These are phyloP conservation scores for Apantesis nais DNA, from an alignment of 2,888 invertebrate species.

Conservation along the genomic window DNA sequence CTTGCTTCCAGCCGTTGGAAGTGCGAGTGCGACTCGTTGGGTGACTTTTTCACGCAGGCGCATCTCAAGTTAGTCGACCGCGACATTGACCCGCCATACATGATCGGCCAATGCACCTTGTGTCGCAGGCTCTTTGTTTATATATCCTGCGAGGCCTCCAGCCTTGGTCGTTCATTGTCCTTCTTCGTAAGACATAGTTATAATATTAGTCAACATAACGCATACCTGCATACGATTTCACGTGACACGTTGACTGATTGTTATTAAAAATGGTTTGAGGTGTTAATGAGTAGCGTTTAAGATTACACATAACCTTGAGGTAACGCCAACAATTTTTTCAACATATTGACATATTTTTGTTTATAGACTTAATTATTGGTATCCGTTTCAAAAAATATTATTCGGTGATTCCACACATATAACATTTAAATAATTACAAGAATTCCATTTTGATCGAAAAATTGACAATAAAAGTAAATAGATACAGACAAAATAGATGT, in stretches of 20 bases:
- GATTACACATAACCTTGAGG: slow-evolving; percentile 40
- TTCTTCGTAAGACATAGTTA: slow-evolving; percentile 38
- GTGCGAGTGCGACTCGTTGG: slow-evolving; percentile 63
- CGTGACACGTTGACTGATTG: slow-evolving; percentile 28
- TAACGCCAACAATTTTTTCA: slow-evolving; percentile 39
- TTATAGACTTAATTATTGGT: background rate
- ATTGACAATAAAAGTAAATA: background rate
- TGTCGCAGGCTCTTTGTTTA: slow-evolving; percentile 85
- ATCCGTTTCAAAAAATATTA: background rate
- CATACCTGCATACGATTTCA: slow-evolving; percentile 34
- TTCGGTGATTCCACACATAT: background rate
- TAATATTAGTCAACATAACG: slow-evolving; percentile 31
- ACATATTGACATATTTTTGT: slow-evolving; percentile 28
- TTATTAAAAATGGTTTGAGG: slow-evolving; percentile 34
- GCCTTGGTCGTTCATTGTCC: slow-evolving; percentile 63
- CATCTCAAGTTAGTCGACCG: slow-evolving; percentile 76
- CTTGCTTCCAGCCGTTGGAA: slow-evolving; percentile 60
- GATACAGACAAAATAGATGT: background rate
- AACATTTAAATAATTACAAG: background rate
- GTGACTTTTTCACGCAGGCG: slow-evolving; percentile 73
- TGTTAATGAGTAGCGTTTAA: slow-evolving; percentile 36
- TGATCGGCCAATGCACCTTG: slow-evolving; percentile 82
- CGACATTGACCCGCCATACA: slow-evolving; percentile 83
- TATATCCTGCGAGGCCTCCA: slow-evolving; percentile 72
- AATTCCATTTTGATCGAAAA: background rate